Conservation (phyloP, 2,113 vertebrate species). For the Strigops habroptila region DNA sequence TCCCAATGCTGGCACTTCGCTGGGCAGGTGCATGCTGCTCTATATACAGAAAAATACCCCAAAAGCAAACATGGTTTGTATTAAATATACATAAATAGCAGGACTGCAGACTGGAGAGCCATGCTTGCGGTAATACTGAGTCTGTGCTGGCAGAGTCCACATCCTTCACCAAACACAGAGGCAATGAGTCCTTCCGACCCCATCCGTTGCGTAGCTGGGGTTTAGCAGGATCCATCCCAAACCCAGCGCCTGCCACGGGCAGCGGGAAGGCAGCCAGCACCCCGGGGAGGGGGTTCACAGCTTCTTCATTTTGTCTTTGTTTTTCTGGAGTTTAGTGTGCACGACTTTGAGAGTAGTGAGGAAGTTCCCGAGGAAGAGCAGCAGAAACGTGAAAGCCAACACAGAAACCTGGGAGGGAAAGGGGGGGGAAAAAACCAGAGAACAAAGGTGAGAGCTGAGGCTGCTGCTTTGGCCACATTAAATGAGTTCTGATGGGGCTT, state of each 20-base stretch:
- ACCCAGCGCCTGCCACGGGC: background rate
- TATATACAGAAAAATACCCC: background rate
- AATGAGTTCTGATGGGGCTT: background rate
- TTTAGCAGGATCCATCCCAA: background rate
- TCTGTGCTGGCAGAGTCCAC: slow-evolving; percentile 34
- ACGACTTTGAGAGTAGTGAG: slow-evolving; percentile 96
- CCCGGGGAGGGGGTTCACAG: slow-evolving; percentile 31
- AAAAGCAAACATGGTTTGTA: slow-evolving; percentile 17
- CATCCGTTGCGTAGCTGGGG: accelerated
- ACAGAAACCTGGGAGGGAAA: slow-evolving; percentile 83
- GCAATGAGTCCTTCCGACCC: background rate
- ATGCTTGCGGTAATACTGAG: slow-evolving; percentile 53
- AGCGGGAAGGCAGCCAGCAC: background rate
- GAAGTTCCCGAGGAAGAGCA: slow-evolving; percentile 96
- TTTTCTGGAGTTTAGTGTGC: slow-evolving; percentile 90
- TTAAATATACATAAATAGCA: slow-evolving; percentile 75
- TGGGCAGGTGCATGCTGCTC: slow-evolving; percentile 34
- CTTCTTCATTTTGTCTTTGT: slow-evolving; percentile 78
- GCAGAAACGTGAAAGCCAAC: slow-evolving; percentile 89
- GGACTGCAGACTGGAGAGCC: slow-evolving; percentile 25
- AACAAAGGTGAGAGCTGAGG: background rate
- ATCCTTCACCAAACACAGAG: background rate
- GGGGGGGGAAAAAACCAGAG: background rate
- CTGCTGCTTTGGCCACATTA: background rate
- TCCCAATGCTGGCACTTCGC: background rate